phyloP scores from a whole-genome alignment of 2,888 invertebrate species.

The Prosapia bicincta region DNA sequence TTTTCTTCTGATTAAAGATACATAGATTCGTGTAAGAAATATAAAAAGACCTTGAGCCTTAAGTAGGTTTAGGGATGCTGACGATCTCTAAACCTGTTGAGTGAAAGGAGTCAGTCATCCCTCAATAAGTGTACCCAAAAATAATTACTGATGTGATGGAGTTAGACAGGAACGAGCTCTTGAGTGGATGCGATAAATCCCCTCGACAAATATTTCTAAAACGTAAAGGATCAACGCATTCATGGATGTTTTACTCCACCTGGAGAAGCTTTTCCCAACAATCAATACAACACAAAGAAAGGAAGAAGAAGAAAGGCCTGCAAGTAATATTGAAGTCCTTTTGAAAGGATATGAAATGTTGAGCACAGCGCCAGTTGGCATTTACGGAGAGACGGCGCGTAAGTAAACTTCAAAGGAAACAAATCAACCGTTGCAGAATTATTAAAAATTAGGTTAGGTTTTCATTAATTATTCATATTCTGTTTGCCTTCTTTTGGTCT shows the following conservation, averaged over 20 bases:
- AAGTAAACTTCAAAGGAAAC: neutral
- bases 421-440: neutral
- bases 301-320: neutral
- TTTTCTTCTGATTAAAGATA: too few species aligned
- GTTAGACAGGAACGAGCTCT: neutral
- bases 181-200: neutral
- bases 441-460: neutral
- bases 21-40: too few species aligned
- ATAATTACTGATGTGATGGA: neutral
- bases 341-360: neutral
- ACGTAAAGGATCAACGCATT: neutral
- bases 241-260: neutral
- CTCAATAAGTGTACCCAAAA: neutral
- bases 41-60: too few species aligned
- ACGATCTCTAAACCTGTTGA: neutral
- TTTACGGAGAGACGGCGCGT: neutral
- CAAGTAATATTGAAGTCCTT: neutral
- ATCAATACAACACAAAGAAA: neutral
- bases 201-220: neutral
- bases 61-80: neutral
- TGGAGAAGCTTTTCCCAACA: neutral
- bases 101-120: neutral
- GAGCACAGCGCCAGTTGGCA: neutral
- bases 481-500: too few species aligned
- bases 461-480: neutral